phyloP scores from a whole-genome alignment of 2,888 invertebrate genomes.

The Papilio demoleus region DNA sequence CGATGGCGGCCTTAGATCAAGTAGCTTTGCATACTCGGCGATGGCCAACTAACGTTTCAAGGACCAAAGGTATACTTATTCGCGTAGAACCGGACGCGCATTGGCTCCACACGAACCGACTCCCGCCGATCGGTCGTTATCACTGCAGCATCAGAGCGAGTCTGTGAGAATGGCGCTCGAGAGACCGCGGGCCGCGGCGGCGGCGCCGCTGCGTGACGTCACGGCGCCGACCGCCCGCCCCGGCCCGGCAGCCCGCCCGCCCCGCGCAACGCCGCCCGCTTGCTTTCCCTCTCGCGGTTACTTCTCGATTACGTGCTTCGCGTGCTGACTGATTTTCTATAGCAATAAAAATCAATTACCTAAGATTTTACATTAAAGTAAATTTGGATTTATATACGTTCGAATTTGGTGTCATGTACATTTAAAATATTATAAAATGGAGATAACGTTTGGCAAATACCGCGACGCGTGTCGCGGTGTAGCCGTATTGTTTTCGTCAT shows the following conservation, averaged over 20 bases:
- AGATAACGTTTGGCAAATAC: constrained; percentile 81
- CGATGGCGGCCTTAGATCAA: constrained; percentile 82
- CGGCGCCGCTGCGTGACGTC: constrained; percentile 52
- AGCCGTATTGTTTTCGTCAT: constrained; percentile 82
- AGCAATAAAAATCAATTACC: constrained; percentile 85
- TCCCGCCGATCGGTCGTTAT: constrained; percentile 72
- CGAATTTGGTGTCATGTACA: constrained; percentile 85
- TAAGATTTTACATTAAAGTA: constrained; percentile 84
- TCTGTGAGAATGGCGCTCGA: constrained; percentile 68
- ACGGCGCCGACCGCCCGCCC: constrained; percentile 55
- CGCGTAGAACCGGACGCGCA: constrained; percentile 83
- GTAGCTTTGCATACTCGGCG: constrained; percentile 84
- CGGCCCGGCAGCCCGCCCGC: constrained; percentile 44
- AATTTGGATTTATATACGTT: constrained; percentile 84
- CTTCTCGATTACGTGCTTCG: constrained; percentile 85
- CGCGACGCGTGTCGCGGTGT: constrained; percentile 72
- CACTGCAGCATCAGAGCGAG: constrained; percentile 72
- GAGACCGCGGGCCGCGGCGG: constrained; percentile 59
- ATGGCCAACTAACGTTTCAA: constrained; percentile 81
- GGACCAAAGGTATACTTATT: constrained; percentile 83
- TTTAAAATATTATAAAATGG: constrained; percentile 82
- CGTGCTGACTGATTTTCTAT: constrained; percentile 85
- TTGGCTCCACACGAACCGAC: constrained; percentile 82
- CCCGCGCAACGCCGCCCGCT: constrained; percentile 77
- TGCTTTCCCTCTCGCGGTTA: constrained; percentile 83